Evolutionary conservation across 2,113 vertebrate genomes (phyloP).

Genomic region (Charadrius vociferus): DNA sequence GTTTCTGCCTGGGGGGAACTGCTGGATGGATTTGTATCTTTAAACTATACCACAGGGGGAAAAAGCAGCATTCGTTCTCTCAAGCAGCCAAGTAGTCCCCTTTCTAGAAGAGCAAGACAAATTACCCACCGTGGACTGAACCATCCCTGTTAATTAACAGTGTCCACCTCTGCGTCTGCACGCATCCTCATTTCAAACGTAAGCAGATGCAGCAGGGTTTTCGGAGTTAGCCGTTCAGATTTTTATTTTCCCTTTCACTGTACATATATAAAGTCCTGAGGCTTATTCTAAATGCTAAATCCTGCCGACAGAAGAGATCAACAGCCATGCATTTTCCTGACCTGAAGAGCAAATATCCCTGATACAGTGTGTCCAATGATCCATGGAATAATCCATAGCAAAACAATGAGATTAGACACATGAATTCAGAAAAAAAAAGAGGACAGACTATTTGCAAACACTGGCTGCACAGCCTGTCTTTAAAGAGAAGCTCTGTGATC

Average conservation of each 20-base stretch:
- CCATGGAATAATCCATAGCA: conserved; percentile 17
- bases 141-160: not conserved
- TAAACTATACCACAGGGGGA: not conserved
- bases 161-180: not conserved
- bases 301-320: not conserved
- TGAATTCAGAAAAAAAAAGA: not conserved
- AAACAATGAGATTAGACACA: conserved; percentile 3
- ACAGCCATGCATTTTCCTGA: not conserved
- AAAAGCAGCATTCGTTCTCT: not conserved
- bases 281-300: conserved; percentile 29
- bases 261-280: not conserved
- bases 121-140: not conserved
- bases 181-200: not conserved
- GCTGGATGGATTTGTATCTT: not conserved
- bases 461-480: not conserved
- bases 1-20: not conserved
- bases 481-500: conserved; percentile 32
- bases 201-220: not conserved
- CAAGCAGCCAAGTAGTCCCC: not conserved
- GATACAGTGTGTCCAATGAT: not conserved
- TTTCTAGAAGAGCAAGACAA: not conserved
- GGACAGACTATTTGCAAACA: not conserved
- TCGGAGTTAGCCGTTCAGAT: not conserved
- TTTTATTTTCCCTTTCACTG: not conserved
- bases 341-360: conserved; percentile 24